Evolutionary conservation across 2,797 vertebrate species (phyloP), one percentile per base, ranked within the genome.

Genomic region (Syndactyla subalaris): DNA sequence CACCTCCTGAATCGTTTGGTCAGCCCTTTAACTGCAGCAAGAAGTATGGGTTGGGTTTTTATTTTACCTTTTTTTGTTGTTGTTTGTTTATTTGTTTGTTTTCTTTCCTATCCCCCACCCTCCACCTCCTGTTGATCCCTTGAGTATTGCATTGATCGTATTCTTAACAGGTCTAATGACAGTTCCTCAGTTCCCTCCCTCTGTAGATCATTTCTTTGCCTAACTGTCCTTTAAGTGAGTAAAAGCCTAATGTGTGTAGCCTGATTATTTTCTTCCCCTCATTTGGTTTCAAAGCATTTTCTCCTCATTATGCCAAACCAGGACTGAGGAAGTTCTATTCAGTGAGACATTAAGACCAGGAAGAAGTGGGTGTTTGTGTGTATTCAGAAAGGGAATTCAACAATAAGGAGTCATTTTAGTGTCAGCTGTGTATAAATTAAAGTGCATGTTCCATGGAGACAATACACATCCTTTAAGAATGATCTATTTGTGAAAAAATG

Each of bases 261-360:
- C 68, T 89, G 77, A 70, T 91, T 91, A 68, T 93, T 95, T 96
- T 93, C 92, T 92, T 87, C 46, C 75, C 70, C 58, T 96, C 78
- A 62, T 94, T 89, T 96, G 27, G 5, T 95, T 92, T 93, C 72
- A 89, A 80, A 76, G 41, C n/a, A 19, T 91, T 94, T 92, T 78
- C 84, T 82, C 36, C 63, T 88, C 49, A 45, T 92, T 89, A 78
- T 62, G 54, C 68, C 38, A 75, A 71, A 73, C 4, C 4, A 80
- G 59, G 36, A 85, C 61, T n/a, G 75, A 55, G 54, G 43, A 96
- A 75, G n/a, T 41, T 26, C 3, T 80, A 66, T 80, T 36, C 41
- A 65, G 63, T 62, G 57, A 83, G 77, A 30, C 77, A 45, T 38
- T 65, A 85, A 88, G 68, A 73, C 24, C 43, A 48, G 54, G 61